A percentile compares a stretch with the other conserved stretches of the same genome.
Conservation (phyloP, 64 coral and sea anemone genomes). For the Montipora efflorescens region DNA sequence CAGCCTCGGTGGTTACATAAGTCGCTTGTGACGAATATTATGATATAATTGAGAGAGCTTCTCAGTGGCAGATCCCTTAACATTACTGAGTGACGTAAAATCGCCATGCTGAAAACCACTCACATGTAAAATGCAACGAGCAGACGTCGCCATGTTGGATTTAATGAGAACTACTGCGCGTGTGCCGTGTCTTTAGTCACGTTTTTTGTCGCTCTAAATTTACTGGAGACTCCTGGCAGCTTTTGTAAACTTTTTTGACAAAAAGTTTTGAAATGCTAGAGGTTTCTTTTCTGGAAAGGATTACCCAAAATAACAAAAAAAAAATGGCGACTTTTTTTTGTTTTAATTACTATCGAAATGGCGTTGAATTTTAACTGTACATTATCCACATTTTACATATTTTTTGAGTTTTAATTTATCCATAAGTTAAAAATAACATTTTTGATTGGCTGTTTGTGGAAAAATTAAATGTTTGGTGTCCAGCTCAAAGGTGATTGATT, state of each 20-base stretch:
- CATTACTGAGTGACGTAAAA: slow-evolving; percentile 36
- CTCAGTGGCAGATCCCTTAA: too few relatives aligned
- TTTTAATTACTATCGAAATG: neutral
- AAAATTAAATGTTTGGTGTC: neutral
- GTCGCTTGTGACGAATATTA: slow-evolving; percentile 39
- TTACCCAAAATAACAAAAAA: neutral
- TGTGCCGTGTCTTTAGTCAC: slow-evolving; percentile 39
- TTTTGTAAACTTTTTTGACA: neutral
- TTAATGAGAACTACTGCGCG: slow-evolving; percentile 34
- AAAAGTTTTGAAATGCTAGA: neutral
- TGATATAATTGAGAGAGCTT: too few relatives aligned
- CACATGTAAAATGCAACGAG: too few relatives aligned
- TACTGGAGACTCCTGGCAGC: neutral
- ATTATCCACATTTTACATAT: neutral
- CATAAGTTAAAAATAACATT: neutral
- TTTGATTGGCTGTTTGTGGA: neutral
- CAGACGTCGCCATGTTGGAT: slow-evolving; percentile 38
- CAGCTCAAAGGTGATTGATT: neutral
- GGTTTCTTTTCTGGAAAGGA: neutral
- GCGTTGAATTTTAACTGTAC: neutral
- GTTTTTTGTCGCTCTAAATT: neutral
- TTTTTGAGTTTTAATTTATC: neutral
- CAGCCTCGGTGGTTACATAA: slow-evolving; percentile 44
- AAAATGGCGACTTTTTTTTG: neutral
- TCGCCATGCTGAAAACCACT: neutral